These are phyloP conservation scores for Aurelia coerulea DNA, from an alignment of 30 jellyfish, hydroid and myxozoan genomes.

Conservation along the genomic window DNA sequence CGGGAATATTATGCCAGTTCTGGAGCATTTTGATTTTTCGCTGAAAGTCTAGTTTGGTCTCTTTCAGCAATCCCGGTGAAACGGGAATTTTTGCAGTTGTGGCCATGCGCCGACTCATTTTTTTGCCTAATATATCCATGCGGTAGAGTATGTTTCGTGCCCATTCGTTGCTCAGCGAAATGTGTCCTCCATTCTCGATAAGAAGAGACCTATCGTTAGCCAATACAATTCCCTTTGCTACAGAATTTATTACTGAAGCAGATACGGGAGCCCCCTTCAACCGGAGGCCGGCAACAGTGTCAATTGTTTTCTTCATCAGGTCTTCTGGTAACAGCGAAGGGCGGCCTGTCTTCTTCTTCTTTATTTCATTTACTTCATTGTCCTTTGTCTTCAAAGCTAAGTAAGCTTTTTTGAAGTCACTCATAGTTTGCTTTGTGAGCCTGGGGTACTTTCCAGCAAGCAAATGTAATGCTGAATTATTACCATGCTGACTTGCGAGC, in stretches of 20 bases:
- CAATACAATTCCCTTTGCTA: slow-evolving; percentile 42
- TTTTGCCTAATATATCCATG: slow-evolving; percentile 47
- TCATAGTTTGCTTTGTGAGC: slow-evolving; percentile 19
- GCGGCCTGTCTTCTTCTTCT: slow-evolving; percentile 47
- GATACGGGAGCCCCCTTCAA: slow-evolving; percentile 56
- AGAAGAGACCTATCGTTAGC: slow-evolving; percentile 58
- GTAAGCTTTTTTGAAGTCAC: slow-evolving; percentile 34
- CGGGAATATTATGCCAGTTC: slow-evolving; percentile 62
- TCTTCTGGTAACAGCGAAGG: slow-evolving; percentile 61
- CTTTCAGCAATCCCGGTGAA: slow-evolving; percentile 66
- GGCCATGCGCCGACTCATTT: slow-evolving; percentile 58
- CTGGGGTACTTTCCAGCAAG: not conserved
- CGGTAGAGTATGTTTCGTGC: slow-evolving; percentile 53
- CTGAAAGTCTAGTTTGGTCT: slow-evolving; percentile 55
- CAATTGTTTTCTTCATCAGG: slow-evolving; percentile 44
- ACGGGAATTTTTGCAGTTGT: slow-evolving; percentile 63
- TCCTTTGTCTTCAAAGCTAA: slow-evolving; percentile 19
- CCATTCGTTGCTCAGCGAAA: slow-evolving; percentile 51
- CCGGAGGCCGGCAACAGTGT: slow-evolving; percentile 41
- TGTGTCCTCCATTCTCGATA: slow-evolving; percentile 19
- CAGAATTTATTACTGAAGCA: slow-evolving; percentile 51
- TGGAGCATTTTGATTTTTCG: slow-evolving; percentile 47
- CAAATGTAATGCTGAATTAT: not conserved
- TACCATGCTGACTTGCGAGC: slow-evolving; percentile 18
- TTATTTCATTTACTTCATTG: slow-evolving; percentile 23